Base-by-base conservation (phyloP, 2,888 invertebrate species). In the Agonopterix alstromeriana region DNA sequence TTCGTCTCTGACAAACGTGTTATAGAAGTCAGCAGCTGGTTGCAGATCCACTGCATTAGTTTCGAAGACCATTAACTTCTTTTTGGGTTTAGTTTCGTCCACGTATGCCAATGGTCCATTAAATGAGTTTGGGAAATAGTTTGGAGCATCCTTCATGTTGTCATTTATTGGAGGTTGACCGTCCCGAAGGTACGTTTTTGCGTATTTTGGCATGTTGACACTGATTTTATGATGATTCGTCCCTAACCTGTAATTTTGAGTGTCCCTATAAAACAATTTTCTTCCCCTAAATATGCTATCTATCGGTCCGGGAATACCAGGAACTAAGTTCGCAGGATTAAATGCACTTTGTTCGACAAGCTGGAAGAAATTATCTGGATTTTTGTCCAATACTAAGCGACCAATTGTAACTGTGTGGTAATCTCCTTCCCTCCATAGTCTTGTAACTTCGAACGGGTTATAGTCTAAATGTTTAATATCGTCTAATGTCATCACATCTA, bases 1-100 rank as follows among this genome's bases (percentile, higher is more conserved):
- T 9, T 58, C 54, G 4, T 52, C 51, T 3, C 36, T 45, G 10
- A 97, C 84, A 3, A 94, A 36, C 4, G 48, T 90, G 55, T 88
- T 90, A 43, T 61, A 98, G 85, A 97, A 96, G 9, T 85, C 75
- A 17, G 91, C 90, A 0, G 92, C 91, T 79, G 97, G 97, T 42
- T 54, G 52, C 5, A 65, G 50, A 49, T 65, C 65, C 12, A 52
- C 56, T 4, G 59, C 58, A 17, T 53, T 59, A 10, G 52, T 56
- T n/a, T 63, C 56, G 8, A 54, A 48, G 3, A 59, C 36, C 2
- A 51, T 1, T 10, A 61, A 36, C 35, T 51, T 49, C 17, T 50
- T 50, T 7, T 43, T 49, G 0, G 61, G 55, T 17, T 50, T 44
- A 4, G 40, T 50, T 11, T 92, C 92, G 12, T 63, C 63, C 0